Base-by-base conservation (phyloP, 2,113 vertebrate genomes). In the Macquaria ambigua region DNA sequence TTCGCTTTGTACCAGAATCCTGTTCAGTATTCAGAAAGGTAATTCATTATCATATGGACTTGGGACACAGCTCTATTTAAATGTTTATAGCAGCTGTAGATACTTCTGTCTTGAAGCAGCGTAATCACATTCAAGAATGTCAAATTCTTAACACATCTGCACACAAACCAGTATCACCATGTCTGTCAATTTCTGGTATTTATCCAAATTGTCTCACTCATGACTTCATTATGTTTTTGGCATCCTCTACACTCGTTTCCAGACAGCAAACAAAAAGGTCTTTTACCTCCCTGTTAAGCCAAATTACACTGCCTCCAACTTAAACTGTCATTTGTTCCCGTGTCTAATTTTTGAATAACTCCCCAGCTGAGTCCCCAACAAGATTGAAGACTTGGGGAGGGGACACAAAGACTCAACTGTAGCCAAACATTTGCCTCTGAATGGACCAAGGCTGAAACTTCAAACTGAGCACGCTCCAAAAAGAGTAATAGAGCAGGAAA, bases 401-500 rank as follows among this genome's bases (percentile, higher is more conserved):
- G 39, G 37, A 59, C 63, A 87, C 84, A 88, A 69, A 86, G 87
- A 84, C 31, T 74, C 56, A 64, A 72, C 76, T 80, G 72, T 81
- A 41, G 46, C 74, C 89, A 84, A 74, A 85, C 77, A 87, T 89
- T 88, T 87, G 66, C 58, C 34, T 64, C 31, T 85, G 67, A 77
- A 88, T 66, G 68, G 25, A 80, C 46, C 48, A 18, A 8, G 59
- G 66, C 66, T 56, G 55, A 85, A 79, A 79, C 58, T 68, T 77
- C 67, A 77, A 63, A 74, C 59, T 63, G 55, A 84, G 78, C 80
- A 39, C 68, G 7, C 28, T 78, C 46, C 23, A 48, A 41, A 61
- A 56, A 83, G 73, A 78, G 61, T 72, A 28, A 82, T 28, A 76
- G 73, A 91, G 70, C 79, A 71, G 83, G 87, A 90, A 82, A 82